Evolutionary conservation across 1,140 invertebrate genomes (phyloP).

Genomic region (Brachionus angularis): DNA sequence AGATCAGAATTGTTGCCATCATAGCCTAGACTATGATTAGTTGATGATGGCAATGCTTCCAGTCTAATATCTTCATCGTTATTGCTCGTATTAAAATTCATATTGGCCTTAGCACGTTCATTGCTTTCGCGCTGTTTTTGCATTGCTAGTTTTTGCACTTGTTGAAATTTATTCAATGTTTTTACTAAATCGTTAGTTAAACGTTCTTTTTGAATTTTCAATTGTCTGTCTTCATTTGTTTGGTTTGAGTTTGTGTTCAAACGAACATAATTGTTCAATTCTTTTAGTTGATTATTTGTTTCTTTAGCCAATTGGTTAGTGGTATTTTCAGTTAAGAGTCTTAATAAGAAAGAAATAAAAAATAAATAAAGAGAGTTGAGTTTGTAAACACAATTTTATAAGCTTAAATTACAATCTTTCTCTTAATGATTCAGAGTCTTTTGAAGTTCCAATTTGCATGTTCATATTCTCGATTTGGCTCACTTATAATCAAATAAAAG

Average conservation of each 20-base stretch:
- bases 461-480: constrained; percentile 1
- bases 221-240: neutral
- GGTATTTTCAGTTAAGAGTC: neutral
- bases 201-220: constrained; percentile 19
- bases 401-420: constrained; percentile 11
- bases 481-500: neutral
- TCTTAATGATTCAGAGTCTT: neutral
- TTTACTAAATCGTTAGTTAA: constrained; percentile 6
- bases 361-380: neutral
- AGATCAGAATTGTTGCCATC: neutral
- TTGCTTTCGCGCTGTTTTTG: neutral
- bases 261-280: neutral
- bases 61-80: neutral
- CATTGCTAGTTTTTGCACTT: neutral
- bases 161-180: constrained; percentile 9
- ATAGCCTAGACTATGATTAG: neutral
- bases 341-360: neutral
- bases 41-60: neutral
- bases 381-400: too few relatives aligned
- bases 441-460: neutral
- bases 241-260: neutral
- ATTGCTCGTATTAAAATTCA: neutral
- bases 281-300: constrained; percentile 5
- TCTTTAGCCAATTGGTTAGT: constrained; percentile 11
- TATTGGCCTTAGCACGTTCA: neutral